Percentiles rank a stretch among this genome's conserved stretches.
Evolutionary conservation across 1,140 invertebrate genomes (phyloP).

Genomic region (Eufriesea mexicana): DNA sequence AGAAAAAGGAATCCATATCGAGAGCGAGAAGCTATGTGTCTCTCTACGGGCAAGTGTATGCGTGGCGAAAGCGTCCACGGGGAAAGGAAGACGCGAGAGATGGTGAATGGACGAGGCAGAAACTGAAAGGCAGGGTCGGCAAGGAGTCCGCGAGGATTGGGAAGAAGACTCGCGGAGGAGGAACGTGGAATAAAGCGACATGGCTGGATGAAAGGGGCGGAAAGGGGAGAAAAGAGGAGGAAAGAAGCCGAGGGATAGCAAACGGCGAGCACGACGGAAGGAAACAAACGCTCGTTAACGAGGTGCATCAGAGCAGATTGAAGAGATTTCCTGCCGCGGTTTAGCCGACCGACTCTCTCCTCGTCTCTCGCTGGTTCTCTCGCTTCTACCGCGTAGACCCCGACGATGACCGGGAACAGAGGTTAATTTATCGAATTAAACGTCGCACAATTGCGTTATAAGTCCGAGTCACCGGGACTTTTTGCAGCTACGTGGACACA

Average conservation of each 20-base stretch:
- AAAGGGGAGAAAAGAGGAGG: conserved; percentile 6
- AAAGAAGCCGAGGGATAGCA: conserved; percentile 26
- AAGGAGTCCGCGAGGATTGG: not conserved
- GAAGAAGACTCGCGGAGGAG: too few species aligned
- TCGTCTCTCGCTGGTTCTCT: conserved; percentile 56
- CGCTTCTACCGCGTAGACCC: conserved; percentile 69
- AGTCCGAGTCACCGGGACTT: conserved; percentile 73
- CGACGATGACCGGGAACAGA: conserved; percentile 72
- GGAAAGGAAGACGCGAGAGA: too few species aligned
- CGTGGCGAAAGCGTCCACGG: too few species aligned
- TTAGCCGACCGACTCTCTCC: conserved; percentile 69
- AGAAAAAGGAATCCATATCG: too few species aligned
- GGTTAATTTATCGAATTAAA: conserved; percentile 81
- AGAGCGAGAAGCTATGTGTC: too few species aligned
- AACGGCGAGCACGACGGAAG: conserved; percentile 66
- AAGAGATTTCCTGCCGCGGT: conserved; percentile 81
- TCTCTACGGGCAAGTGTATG: too few species aligned
- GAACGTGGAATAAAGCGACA: not conserved
- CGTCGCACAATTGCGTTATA: conserved; percentile 77
- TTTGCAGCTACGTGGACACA: conserved; percentile 43
- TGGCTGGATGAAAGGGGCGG: not conserved
- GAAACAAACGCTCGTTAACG: conserved; percentile 81
- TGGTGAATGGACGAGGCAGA: not conserved
- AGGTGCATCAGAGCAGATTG: conserved; percentile 80
- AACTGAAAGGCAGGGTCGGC: too few species aligned